Evolutionary conservation across 2,797 vertebrate genomes (phyloP), one percentile per base, ranked within the genome.

Genomic region (Chaetodon trifasciatus): DNA sequence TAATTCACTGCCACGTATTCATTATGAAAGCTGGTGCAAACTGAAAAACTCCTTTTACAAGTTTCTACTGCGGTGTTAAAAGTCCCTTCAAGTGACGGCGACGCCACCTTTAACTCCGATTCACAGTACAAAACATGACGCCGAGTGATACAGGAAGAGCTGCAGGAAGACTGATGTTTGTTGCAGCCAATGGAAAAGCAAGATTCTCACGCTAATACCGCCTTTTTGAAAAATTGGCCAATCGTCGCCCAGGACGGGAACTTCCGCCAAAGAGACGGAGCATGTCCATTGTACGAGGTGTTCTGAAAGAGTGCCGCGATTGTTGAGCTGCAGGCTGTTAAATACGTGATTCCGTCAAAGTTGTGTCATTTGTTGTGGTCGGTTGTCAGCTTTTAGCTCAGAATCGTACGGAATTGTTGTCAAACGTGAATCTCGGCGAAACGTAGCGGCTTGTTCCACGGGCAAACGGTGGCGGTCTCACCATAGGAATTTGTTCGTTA

Each of bases 211-310:
- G 0, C 4, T 55, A 56, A 5, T 6, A 68, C 90, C 92, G 82
- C 93, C 91, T 79, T 10, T 0, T 0, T 2, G 0, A 0, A 1
- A 70, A 86, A 73, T 1, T 1, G 21, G 0, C 95, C 94, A 96
- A 95, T 94, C 21, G 0, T 0, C 0, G 0, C 0, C 0, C 23
- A 21, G 15, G 53, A 91, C 65, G 37, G 70, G 82, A 82, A 96
- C 94, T 98, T 98, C 97, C 97, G 96, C 93, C 91, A 88, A 90
- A 76, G 68, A 77, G 84, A 86, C 84, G 5, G 88, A 92, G 90
- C 93, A 90, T 91, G 94, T 94, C 92, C 85, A 93, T 94, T 93
- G 93, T 91, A 93, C 83, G 79, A 81, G 81, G 78, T 86, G 80
- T 90, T 80, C 84, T 67, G 82, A 84, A 76, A 86, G 81, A 90